A percentile compares a stretch with the other conserved stretches of the same genome.
Evolutionary conservation across 2,888 invertebrate species (phyloP).

Genomic region (Chaitophorus viminalis): DNA sequence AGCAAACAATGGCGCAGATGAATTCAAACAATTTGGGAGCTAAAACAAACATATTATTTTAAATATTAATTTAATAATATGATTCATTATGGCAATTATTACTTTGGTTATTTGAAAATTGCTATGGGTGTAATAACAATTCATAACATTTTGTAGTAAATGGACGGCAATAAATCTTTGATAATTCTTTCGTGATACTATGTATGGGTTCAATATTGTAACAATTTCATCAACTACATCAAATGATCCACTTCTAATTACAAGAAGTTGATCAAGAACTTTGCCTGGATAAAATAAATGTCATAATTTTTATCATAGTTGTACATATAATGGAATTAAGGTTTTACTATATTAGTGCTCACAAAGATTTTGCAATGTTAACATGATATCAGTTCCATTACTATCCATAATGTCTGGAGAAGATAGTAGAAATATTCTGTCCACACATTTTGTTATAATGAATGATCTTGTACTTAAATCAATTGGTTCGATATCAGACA

Average conservation of each 20-base stretch:
- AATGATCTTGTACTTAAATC: slow-evolving; percentile 49
- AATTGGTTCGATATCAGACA: slow-evolving; percentile 47
- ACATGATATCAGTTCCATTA: neutral
- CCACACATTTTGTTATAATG: slow-evolving; percentile 52
- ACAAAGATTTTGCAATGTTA: slow-evolving; percentile 47
- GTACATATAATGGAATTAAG: neutral
- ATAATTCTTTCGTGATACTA: slow-evolving; percentile 75
- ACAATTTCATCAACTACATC: slow-evolving; percentile 79
- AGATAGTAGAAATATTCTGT: slow-evolving; percentile 22
- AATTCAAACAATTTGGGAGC: slow-evolving; percentile 50
- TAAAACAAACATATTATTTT: slow-evolving; percentile 13
- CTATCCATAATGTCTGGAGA: neutral
- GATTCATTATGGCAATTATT: too few species aligned
- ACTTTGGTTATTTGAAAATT: slow-evolving; percentile 67
- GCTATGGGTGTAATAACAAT: slow-evolving; percentile 76
- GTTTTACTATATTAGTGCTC: neutral
- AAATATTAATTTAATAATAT: neutral
- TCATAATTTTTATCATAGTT: neutral
- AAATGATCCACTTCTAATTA: slow-evolving; percentile 68
- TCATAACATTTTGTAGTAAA: slow-evolving; percentile 68
- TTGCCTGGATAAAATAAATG: slow-evolving; percentile 28
- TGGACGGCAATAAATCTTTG: slow-evolving; percentile 74
- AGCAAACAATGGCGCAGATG: slow-evolving; percentile 43
- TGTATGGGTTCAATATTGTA: slow-evolving; percentile 76
- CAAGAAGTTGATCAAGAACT: slow-evolving; percentile 41